Evolutionary conservation across 2,888 invertebrate species (phyloP).

Genomic region (Ennomos erosarius): DNA sequence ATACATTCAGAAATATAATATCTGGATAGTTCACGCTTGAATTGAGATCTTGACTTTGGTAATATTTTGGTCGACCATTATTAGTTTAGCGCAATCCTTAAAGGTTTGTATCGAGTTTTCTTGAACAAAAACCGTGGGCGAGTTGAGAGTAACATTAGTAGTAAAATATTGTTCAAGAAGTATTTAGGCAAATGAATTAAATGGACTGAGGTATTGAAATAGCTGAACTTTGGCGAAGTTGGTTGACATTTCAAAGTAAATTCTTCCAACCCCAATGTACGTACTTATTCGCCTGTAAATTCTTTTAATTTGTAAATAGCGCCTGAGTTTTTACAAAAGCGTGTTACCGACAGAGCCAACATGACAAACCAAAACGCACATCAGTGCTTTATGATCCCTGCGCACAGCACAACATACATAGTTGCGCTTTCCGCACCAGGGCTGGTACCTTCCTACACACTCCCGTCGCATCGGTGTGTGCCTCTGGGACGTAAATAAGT

Average conservation of each 20-base stretch:
- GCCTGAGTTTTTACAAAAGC: slow-evolving; percentile 6
- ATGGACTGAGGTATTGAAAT: slow-evolving; percentile 23
- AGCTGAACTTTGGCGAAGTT: slow-evolving; percentile 18
- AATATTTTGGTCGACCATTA: slow-evolving; percentile 56
- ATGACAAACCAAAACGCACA: slow-evolving; percentile 35
- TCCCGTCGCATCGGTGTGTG: slow-evolving; percentile 55
- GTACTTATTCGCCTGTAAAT: slow-evolving; percentile 5
- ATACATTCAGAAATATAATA: slow-evolving; percentile 82
- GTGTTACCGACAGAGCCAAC: slow-evolving; percentile 19
- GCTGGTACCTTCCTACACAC: slow-evolving; percentile 42
- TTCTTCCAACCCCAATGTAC: slow-evolving; percentile 9
- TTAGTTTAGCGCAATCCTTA: slow-evolving; percentile 55
- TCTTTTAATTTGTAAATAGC: not conserved
- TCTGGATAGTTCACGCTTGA: slow-evolving; percentile 72
- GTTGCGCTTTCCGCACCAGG: slow-evolving; percentile 47
- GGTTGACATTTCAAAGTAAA: slow-evolving; percentile 28
- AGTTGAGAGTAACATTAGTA: slow-evolving; percentile 19
- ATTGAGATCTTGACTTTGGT: slow-evolving; percentile 60
- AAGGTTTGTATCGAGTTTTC: slow-evolving; percentile 41
- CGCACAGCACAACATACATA: slow-evolving; percentile 44
- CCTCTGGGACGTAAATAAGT: slow-evolving; percentile 76
- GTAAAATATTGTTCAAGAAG: slow-evolving; percentile 9
- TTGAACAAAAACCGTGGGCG: slow-evolving; percentile 36
- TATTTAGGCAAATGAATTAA: slow-evolving; percentile 14
- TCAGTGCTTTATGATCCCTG: slow-evolving; percentile 39